Base-by-base conservation (phyloP, 2,113 vertebrate species). In the Nerophis ophidion region DNA sequence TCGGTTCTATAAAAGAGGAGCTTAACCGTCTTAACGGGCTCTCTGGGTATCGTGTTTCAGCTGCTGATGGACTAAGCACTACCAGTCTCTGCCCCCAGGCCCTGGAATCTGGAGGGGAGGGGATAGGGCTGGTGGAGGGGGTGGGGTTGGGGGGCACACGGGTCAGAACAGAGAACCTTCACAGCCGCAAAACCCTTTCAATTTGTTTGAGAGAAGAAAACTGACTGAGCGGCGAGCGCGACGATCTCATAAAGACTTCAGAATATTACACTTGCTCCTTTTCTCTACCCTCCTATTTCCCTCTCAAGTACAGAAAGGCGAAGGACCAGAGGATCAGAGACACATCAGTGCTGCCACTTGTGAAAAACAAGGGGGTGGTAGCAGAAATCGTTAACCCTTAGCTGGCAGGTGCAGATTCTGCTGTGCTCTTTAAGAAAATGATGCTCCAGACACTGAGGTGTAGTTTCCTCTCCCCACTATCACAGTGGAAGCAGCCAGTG, bases 31-130 rank as follows among this genome's bases (percentile, higher is more conserved):
- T 77, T 79, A 79, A 72, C 4, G 7, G 62, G 75, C 70, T 79
- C 74, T 70, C 70, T 57, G 63, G 71, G 80, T 85, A 71, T 90
- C 84, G 65, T 54, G 76, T 90, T 90, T 86, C 85, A 86, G 70
- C 61, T 60, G 71, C 75, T 84, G 81, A 87, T 84, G 81, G 80
- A 84, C 81, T 86, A 77, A 87, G 73, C 81, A 84, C 75, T 85
- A 84, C 78, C 81, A 86, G 80, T 63, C 85, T 81, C 79, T 82
- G 84, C 84, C 85, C 53, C 70, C 61, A 45, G 79, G 85, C 75
- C 85, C 71, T 78, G 81, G 83, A 87, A 89, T 88, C 85, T 78
- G 76, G 81, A 70, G 79, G 79, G 63, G 69, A 82, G 45, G 56
- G 46, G 74, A 7, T n/a, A n/a, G 53, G 33, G 14, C 59, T 35